Evolutionary conservation across 2,797 vertebrate genomes (phyloP).

Genomic region (Gymnopithys bicolor): DNA sequence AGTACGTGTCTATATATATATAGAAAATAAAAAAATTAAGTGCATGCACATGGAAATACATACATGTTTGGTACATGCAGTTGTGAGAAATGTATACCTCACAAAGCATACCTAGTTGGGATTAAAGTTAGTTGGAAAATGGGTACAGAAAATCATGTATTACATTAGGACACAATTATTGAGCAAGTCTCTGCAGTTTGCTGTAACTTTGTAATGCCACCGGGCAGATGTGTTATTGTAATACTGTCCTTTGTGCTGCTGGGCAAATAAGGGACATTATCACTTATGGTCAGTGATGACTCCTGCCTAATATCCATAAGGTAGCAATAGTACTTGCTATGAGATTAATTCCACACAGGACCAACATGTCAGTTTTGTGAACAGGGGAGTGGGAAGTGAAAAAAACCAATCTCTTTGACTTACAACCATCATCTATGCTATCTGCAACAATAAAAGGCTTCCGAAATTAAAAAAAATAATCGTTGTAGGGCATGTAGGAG

Average conservation of each 20-base stretch:
- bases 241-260: background rate
- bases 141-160: background rate
- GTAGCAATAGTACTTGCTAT: background rate
- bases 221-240: background rate
- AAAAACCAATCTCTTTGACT: background rate
- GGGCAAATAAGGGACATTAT: background rate
- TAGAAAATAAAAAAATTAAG: background rate
- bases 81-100: background rate
- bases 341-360: background rate
- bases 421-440: background rate
- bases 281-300: background rate
- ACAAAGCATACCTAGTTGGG: background rate
- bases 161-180: background rate
- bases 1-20: background rate
- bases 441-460: background rate
- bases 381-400: background rate
- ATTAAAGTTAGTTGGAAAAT: background rate
- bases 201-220: background rate
- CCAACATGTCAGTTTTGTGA: background rate
- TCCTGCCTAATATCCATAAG: background rate
- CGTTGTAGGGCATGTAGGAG: background rate
- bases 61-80: accelerated
- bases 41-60: background rate
- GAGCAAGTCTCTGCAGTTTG: background rate
- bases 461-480: background rate